Evolutionary conservation across 1,140 invertebrate species (phyloP).

Genomic region (Pogonomyrmex barbatus): DNA sequence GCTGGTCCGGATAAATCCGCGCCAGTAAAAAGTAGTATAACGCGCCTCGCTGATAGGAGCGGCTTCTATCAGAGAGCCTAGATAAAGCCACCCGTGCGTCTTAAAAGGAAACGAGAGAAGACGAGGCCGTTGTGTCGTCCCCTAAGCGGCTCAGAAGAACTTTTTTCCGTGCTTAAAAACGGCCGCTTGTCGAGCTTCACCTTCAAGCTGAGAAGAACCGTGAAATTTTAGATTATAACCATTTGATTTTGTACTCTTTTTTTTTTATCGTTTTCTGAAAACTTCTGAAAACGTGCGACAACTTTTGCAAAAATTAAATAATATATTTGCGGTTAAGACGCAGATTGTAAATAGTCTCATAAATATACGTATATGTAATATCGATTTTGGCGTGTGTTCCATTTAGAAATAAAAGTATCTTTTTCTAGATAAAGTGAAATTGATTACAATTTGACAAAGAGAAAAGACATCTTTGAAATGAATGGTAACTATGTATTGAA

Average conservation of each 20-base stretch:
- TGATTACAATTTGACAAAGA: not conserved
- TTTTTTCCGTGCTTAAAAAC: slow-evolving; percentile 61
- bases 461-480: not conserved
- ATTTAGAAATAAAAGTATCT: slow-evolving; percentile 1
- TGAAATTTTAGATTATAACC: slow-evolving; percentile 72
- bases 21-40: slow-evolving; percentile 70
- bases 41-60: slow-evolving; percentile 63
- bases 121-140: slow-evolving; percentile 44
- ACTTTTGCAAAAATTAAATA: not conserved
- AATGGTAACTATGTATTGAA: not conserved
- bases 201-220: slow-evolving; percentile 25
- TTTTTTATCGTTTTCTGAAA: not conserved
- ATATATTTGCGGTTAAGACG: not conserved
- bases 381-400: not conserved
- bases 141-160: slow-evolving; percentile 69
- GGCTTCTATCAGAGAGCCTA: slow-evolving; percentile 42
- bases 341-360: not conserved
- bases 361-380: not conserved
- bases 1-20: slow-evolving; percentile 62
- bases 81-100: slow-evolving; percentile 61
- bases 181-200: slow-evolving; percentile 52
- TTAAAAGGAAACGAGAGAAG: slow-evolving; percentile 52
- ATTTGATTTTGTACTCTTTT: slow-evolving; percentile 44
- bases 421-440: not conserved
- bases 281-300: not conserved